A percentile compares a stretch with the other conserved stretches of the same genome.
phyloP scores from a whole-genome alignment of 2,113 vertebrate genomes.

The Nesogale talazaci region DNA sequence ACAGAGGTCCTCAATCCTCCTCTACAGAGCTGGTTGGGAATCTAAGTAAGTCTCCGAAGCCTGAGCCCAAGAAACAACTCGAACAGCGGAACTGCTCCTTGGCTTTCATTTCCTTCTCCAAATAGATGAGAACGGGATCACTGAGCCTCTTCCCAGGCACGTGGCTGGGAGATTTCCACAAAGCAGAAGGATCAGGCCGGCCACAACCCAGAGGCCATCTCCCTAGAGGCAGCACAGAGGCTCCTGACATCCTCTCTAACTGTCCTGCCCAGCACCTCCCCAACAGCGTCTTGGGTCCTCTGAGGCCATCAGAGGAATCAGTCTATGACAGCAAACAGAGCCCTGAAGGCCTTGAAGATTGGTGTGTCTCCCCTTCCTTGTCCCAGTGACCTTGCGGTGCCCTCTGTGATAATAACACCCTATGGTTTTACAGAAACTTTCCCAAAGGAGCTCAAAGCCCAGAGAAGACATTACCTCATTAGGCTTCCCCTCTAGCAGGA shows the following conservation, averaged over 20 bases:
- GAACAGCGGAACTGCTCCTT: background rate
- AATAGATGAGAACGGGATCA: background rate
- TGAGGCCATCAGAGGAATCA: background rate
- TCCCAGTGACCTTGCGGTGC: background rate
- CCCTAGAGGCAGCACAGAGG: background rate
- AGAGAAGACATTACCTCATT: background rate
- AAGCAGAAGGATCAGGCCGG: background rate
- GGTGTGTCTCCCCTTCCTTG: background rate
- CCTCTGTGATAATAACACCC: background rate
- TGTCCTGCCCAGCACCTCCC: no score
- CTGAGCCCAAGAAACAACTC: rapidly evolving
- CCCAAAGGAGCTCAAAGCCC: conserved; percentile 56
- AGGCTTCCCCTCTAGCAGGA: background rate
- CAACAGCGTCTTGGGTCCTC: background rate
- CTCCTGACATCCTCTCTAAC: background rate
- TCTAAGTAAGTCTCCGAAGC: no score
- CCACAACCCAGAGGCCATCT: background rate
- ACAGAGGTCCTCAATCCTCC: rapidly evolving
- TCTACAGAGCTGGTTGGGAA: no score
- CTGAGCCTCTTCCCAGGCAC: background rate
- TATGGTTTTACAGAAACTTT: conserved; percentile 50
- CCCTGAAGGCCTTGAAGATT: background rate
- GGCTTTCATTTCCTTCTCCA: background rate
- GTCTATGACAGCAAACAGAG: background rate
- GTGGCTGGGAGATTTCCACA: background rate